Evolutionary conservation across 2,113 vertebrate species (phyloP).

Genomic region (Tretioscincus oriximinensis): DNA sequence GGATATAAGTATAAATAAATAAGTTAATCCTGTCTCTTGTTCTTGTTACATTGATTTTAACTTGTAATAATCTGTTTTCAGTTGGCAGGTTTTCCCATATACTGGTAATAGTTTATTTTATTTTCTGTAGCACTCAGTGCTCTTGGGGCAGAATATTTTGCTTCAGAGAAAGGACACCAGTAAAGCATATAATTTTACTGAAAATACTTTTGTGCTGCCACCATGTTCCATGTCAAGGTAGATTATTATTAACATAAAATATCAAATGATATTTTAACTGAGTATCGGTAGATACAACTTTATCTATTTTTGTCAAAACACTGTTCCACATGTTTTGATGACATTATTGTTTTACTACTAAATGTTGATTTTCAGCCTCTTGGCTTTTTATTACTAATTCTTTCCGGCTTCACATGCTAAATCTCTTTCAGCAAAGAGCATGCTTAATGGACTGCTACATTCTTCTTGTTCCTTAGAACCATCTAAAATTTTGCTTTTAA

Average conservation of each 20-base stretch:
- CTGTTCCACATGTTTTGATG: not conserved
- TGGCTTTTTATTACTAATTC: not conserved
- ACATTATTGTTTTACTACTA: not conserved
- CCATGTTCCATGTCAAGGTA: not conserved
- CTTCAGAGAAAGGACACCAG: not conserved
- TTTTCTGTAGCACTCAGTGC: not conserved
- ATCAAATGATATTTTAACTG: not conserved
- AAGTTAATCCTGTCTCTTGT: conserved; percentile 29
- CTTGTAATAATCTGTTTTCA: conserved; percentile 50
- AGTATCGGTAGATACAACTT: no score
- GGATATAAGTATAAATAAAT: no score
- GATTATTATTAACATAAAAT: not conserved
- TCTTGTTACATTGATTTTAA: conserved; percentile 47
- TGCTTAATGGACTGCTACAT: no score
- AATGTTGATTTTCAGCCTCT: not conserved
- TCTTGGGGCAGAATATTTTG: not conserved
- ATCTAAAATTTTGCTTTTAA: no score
- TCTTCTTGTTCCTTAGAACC: not conserved
- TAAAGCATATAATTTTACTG: rapidly evolving
- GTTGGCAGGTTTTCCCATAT: conserved; percentile 42
- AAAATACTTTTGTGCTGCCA: not conserved
- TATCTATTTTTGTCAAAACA: not conserved
- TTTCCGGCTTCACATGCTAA: not conserved
- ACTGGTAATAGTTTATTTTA: not conserved
- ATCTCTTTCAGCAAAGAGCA: not conserved